phyloP scores from a whole-genome alignment of 2,797 vertebrate genomes.

The Mareca penelope region DNA sequence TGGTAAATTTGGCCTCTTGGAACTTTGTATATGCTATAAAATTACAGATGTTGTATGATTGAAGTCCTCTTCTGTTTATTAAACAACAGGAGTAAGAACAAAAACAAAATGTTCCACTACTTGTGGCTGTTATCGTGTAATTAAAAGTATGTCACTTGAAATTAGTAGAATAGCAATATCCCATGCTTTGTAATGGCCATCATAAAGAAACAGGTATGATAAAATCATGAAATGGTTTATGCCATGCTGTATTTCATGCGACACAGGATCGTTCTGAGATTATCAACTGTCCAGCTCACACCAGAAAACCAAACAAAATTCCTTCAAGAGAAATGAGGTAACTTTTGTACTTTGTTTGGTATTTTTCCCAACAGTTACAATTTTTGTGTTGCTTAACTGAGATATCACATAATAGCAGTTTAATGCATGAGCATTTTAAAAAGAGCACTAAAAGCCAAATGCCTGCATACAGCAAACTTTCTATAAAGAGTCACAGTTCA shows the following conservation, averaged over 20 bases:
- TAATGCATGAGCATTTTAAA: neutral
- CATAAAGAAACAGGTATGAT: neutral
- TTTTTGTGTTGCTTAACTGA: neutral
- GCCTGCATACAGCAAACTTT: neutral
- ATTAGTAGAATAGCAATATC: neutral
- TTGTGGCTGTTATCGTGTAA: neutral
- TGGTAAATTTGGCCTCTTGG: neutral
- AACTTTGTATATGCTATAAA: neutral
- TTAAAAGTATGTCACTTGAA: slow-evolving; percentile 7
- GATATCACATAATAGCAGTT: neutral
- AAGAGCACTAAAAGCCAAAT: neutral
- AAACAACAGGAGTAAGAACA: neutral
- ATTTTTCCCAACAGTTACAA: neutral
- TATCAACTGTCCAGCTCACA: neutral
- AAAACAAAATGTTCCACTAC: neutral
- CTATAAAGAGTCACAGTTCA: neutral
- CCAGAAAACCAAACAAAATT: neutral
- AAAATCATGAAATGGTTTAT: neutral
- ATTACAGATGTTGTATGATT: neutral
- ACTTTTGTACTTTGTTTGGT: neutral
- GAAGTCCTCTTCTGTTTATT: neutral
- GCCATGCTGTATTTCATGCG: neutral
- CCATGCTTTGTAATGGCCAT: neutral
- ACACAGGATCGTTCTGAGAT: neutral
- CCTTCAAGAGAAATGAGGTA: neutral